Percentiles rank a stretch among this genome's conserved stretches.
These are phyloP conservation scores for Brachycybe producta DNA, from an alignment of 2,888 invertebrate species.

Conservation along the genomic window DNA sequence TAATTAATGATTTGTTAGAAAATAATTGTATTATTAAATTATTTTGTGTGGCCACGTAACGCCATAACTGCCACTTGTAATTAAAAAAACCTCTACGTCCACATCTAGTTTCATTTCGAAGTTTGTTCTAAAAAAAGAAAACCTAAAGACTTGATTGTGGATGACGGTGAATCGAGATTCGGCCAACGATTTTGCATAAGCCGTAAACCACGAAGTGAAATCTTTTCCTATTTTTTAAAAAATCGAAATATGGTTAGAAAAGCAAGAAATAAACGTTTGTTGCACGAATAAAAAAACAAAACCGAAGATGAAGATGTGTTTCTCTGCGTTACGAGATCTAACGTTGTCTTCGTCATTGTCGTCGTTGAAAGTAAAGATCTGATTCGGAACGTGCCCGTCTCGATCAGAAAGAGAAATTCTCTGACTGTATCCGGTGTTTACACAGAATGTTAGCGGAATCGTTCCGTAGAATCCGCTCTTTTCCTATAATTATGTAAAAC, in stretches of 20 bases:
- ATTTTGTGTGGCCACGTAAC: too few species aligned
- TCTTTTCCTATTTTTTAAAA: constrained; percentile 18
- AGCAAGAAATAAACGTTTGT: constrained; percentile 9
- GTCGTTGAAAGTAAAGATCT: too few species aligned
- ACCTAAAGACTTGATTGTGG: constrained; percentile 22
- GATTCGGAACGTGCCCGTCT: neutral
- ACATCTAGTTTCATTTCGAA: too few species aligned
- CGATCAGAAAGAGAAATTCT: constrained; percentile 18
- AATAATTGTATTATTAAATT: too few species aligned
- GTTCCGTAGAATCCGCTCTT: constrained; percentile 15
- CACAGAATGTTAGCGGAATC: constrained; percentile 21
- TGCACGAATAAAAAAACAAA: constrained; percentile 10
- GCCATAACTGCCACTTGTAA: too few species aligned
- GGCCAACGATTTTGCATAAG: constrained; percentile 20
- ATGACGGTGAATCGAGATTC: constrained; percentile 20
- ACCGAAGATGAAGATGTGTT: constrained; percentile 4
- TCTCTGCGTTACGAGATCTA: too few species aligned
- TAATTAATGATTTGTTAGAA: too few species aligned
- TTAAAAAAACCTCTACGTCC: too few species aligned
- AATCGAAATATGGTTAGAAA: neutral
- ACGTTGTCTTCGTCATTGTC: neutral
- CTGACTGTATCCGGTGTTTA: constrained; percentile 21
- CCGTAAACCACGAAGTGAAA: constrained; percentile 22
- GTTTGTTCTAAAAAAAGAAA: too few species aligned
- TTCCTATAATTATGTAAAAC: too few species aligned